These are phyloP conservation scores for Geotrypetes seraphini DNA, from an alignment of 2,797 vertebrate species.

Conservation along the genomic window DNA sequence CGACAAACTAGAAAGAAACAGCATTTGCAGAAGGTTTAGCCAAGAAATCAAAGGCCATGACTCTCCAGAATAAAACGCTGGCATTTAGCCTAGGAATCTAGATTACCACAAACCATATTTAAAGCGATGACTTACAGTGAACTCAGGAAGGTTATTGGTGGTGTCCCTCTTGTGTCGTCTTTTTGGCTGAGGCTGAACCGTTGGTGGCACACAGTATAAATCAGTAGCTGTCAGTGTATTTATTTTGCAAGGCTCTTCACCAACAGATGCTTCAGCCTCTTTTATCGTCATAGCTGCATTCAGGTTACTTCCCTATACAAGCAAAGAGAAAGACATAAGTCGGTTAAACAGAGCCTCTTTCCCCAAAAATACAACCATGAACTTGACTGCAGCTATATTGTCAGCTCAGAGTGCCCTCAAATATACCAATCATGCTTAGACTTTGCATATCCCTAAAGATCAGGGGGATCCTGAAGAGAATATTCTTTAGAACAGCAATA, in stretches of 20 bases:
- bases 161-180: slow-evolving; percentile 78
- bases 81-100: too few relatives aligned
- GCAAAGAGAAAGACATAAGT: slow-evolving; percentile 16
- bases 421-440: too few relatives aligned
- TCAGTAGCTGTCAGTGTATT: slow-evolving; percentile 86
- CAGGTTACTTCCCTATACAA: slow-evolving; percentile 76
- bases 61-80: too few relatives aligned
- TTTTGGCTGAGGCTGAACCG: slow-evolving; percentile 68
- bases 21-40: too few relatives aligned
- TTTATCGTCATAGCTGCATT: slow-evolving; percentile 87
- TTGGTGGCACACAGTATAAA: slow-evolving; percentile 82
- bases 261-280: slow-evolving; percentile 87
- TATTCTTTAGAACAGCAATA: rapidly evolving
- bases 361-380: too few relatives aligned
- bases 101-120: too few relatives aligned
- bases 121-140: slow-evolving; percentile 70
- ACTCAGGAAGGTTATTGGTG: slow-evolving; percentile 73
- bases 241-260: slow-evolving; percentile 74
- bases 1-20: too few relatives aligned
- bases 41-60: too few relatives aligned
- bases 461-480: rapidly evolving
- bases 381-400: too few relatives aligned
- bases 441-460: too few relatives aligned
- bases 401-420: too few relatives aligned
- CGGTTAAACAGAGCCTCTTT: too few relatives aligned